Base-by-base conservation (phyloP, 2,888 invertebrate species). In the Alloscopus bannaensis region DNA sequence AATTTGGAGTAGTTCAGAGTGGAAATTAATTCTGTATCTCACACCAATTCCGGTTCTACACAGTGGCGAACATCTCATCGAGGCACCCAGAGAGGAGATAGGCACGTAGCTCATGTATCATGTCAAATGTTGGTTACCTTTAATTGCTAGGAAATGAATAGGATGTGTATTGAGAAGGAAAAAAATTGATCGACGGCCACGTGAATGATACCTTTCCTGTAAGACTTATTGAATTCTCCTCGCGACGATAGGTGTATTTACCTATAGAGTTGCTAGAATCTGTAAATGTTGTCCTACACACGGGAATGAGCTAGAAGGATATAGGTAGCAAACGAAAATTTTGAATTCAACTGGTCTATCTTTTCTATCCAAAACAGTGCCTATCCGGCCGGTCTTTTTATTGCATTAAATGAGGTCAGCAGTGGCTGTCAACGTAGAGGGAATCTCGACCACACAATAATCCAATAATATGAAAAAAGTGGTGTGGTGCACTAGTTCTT, bases 331-430 rank as follows among this genome's bases (percentile, higher is more conserved):
- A 24, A 13, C 16, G 13, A 16, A 1, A 26, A 4, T 55, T 2
- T 24, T 24, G 11, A 24, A 55, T 26, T 55, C 28, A 11, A 6
- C 55, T 1, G 18, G 3, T 18, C 47, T n/a, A n/a, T 50, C 55
- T 8, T 52, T 20, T 24, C 52, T 24, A 52, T 8, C 6, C 13
- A n/a, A 50, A 24, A 24, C 55, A 6, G 16, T 71, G 62, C 64
- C 60, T 64, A 64, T 72, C 72, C 73, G 73, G 73, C 65, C 65
- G 65, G 57, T 65, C 73, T 65, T 73, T 72, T 65, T 52, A 60
- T 52, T 52, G 55, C 64, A 42, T 73, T 40, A 65, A 73, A 73
- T 73, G 65, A 65, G 73, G 73, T 73, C 73, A 72, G 64, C n/a
- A 52, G 40, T 60, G 26, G 64, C 55, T 24, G 31, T 36, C 18